Conservation (phyloP, 2,888 invertebrate genomes). For the Marasmarcha lunaedactyla region DNA sequence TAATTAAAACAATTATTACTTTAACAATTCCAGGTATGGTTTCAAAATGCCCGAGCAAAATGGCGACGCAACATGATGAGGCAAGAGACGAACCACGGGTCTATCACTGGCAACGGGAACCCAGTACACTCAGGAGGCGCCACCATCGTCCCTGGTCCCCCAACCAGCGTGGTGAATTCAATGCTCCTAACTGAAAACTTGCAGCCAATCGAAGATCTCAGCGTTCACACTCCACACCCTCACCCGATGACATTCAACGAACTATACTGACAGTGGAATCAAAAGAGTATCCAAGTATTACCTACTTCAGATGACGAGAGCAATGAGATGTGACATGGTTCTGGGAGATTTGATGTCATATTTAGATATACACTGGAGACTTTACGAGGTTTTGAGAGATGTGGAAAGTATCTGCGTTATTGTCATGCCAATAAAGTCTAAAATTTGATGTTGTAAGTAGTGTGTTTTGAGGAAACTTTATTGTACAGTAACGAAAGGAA, state of each 20-base stretch:
- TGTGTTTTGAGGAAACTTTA: too few species aligned
- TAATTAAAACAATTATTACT: too few species aligned
- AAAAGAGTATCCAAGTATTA: not conserved
- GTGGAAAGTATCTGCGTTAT: too few species aligned
- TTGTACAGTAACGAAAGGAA: too few species aligned
- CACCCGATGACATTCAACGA: slow-evolving; percentile 47
- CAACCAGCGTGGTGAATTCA: slow-evolving; percentile 24
- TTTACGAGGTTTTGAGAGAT: too few species aligned
- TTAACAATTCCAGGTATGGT: slow-evolving; percentile 86
- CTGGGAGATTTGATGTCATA: too few species aligned
- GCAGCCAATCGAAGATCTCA: slow-evolving; percentile 45
- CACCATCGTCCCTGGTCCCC: slow-evolving; percentile 23
- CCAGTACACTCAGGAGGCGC: slow-evolving; percentile 30
- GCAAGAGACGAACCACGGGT: slow-evolving; percentile 70
- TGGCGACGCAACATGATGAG: slow-evolving; percentile 95
- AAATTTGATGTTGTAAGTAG: too few species aligned
- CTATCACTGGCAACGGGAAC: slow-evolving; percentile 27
- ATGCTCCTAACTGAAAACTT: slow-evolving; percentile 40
- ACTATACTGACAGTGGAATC: slow-evolving; percentile 38
- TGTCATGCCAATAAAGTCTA: too few species aligned
- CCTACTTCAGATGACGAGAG: not conserved
- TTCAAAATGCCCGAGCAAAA: slow-evolving; percentile 98
- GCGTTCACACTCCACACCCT: slow-evolving; percentile 46
- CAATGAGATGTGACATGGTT: not conserved
- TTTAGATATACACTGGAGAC: too few species aligned